These are phyloP conservation scores for Neodon shergylaensis DNA, from an alignment of 2,113 vertebrate genomes.

Conservation along the genomic window DNA sequence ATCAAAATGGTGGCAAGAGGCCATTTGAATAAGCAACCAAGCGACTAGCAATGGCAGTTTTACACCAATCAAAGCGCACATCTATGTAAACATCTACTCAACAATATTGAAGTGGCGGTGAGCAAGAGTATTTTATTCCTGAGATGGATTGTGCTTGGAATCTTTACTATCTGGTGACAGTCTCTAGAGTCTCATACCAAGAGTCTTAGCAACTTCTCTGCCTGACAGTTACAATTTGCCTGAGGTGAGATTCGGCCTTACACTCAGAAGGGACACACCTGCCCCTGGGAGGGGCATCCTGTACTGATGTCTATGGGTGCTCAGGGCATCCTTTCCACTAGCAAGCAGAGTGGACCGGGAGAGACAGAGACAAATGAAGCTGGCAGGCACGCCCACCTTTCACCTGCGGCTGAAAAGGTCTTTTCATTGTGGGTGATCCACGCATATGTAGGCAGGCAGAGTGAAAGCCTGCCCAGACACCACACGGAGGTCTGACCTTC, in stretches of 20 bases:
- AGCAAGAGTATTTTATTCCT: background rate
- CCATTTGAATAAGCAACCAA: background rate
- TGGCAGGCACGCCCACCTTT: background rate
- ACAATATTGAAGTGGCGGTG: background rate
- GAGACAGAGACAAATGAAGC: background rate
- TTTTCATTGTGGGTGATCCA: background rate
- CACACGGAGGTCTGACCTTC: rapidly evolving
- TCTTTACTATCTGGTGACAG: background rate
- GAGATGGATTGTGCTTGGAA: background rate
- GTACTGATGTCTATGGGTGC: background rate
- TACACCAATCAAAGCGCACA: slow-evolving; percentile 9
- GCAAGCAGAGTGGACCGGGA: background rate
- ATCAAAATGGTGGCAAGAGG: background rate
- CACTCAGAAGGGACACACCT: background rate
- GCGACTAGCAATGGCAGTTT: background rate
- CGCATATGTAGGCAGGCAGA: background rate
- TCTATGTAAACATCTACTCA: background rate
- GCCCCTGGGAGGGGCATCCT: background rate
- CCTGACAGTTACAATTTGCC: background rate
- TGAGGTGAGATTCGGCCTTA: background rate
- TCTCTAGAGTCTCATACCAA: background rate
- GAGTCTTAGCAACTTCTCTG: background rate
- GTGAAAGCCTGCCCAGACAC: rapidly evolving
- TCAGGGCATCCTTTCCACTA: background rate
- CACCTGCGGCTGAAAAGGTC: background rate